Conservation (phyloP, 2,888 invertebrate genomes). For the Epirrhoe alternata region DNA sequence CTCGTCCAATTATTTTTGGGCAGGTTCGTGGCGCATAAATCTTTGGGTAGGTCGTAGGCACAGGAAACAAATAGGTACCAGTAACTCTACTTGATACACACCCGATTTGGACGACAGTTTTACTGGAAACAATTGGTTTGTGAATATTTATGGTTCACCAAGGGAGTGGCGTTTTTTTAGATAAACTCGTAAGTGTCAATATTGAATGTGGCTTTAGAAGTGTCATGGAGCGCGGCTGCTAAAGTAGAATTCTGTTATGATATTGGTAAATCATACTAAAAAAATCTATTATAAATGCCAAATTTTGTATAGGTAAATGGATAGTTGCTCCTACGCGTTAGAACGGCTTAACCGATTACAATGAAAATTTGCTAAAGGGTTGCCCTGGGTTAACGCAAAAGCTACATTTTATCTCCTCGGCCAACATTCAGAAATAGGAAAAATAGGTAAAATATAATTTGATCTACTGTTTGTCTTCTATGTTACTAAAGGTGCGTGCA, state of each 20-base stretch:
- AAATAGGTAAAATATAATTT: too few relatives aligned
- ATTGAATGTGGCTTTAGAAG: neutral
- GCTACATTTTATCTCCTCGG: too few relatives aligned
- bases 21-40: conserved; percentile 77
- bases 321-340: too few relatives aligned
- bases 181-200: neutral
- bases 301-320: too few relatives aligned
- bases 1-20: conserved; percentile 82
- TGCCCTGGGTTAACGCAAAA: too few relatives aligned
- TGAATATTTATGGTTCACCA: conserved; percentile 21
- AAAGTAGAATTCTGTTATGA: too few relatives aligned
- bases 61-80: conserved; percentile 35
- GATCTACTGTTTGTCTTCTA: conserved; percentile 7
- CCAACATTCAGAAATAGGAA: too few relatives aligned
- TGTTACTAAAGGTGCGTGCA: conserved; percentile 55
- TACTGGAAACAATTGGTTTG: conserved; percentile 39
- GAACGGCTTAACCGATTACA: too few relatives aligned
- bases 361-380: too few relatives aligned
- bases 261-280: too few relatives aligned
- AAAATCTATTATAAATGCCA: too few relatives aligned
- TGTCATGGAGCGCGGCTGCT: too few relatives aligned
- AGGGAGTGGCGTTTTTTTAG: conserved; percentile 4
- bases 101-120: conserved; percentile 54
- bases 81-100: conserved; percentile 45
- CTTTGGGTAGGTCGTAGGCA: conserved; percentile 54